Evolutionary conservation across 92 coral and sea anemone genomes (phyloP).

Genomic region (Anthopleura xanthogrammica): DNA sequence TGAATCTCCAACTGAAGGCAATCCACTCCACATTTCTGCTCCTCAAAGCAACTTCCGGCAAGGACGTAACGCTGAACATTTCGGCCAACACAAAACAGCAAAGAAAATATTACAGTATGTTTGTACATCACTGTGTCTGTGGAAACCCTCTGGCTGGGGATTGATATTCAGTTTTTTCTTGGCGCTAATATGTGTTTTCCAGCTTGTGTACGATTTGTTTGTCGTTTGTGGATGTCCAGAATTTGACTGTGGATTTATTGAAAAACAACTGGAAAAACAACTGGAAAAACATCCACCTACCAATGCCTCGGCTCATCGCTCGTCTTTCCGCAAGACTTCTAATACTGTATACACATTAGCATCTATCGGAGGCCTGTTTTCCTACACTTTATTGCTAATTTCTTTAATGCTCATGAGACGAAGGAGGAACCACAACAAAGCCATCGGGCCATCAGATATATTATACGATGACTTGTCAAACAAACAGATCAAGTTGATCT

Average conservation of each 20-base stretch:
- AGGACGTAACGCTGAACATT: constrained; percentile 4
- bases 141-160: constrained; percentile 52
- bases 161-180: constrained; percentile 33
- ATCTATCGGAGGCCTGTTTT: constrained; percentile 52
- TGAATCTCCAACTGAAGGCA: background rate
- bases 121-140: constrained; percentile 50
- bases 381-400: constrained; percentile 46
- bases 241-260: constrained; percentile 57
- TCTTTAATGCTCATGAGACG: constrained; percentile 40
- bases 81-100: background rate
- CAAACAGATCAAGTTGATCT: constrained; percentile 22
- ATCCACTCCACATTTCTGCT: background rate
- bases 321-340: constrained; percentile 45
- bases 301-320: constrained; percentile 20
- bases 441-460: constrained; percentile 50
- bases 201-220: constrained; percentile 62
- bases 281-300: constrained; percentile 3
- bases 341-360: constrained; percentile 55
- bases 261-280: constrained; percentile 39
- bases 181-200: constrained; percentile 37
- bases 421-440: constrained; percentile 25
- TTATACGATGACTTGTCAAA: constrained; percentile 38
- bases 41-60: constrained; percentile 20
- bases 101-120: constrained; percentile 34
- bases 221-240: constrained; percentile 53